Evolutionary conservation across 2,113 vertebrate genomes (phyloP).

Genomic region (Cyanoramphus novaezelandiae): DNA sequence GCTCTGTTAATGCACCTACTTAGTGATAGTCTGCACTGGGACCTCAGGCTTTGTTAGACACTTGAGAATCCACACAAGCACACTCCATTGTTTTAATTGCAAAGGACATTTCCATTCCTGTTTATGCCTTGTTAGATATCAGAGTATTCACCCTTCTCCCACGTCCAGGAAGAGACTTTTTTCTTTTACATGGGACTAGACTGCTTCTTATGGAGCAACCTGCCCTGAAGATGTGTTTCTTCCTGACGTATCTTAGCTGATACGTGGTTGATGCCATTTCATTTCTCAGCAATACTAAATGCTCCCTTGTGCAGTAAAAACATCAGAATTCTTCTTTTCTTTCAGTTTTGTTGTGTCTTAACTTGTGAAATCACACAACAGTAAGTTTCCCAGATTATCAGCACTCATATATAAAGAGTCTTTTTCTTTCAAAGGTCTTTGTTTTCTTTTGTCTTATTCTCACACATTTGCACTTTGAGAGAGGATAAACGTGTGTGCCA

Average conservation of each 20-base stretch:
- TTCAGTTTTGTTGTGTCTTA: neutral
- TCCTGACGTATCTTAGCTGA: neutral
- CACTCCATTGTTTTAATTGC: neutral
- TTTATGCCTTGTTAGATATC: neutral
- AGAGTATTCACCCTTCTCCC: neutral
- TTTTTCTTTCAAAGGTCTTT: neutral
- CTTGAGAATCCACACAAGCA: neutral
- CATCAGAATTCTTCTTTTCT: rapidly evolving
- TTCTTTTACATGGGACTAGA: neutral
- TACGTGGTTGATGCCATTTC: neutral
- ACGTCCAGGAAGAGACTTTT: neutral
- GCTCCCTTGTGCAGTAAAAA: neutral
- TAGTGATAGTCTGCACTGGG: neutral
- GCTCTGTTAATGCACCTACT: neutral
- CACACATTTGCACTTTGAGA: neutral
- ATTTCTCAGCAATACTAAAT: neutral
- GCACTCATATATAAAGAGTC: rapidly evolving
- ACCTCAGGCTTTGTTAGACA: neutral
- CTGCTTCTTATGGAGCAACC: neutral
- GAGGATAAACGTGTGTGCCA: neutral
- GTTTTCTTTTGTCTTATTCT: neutral
- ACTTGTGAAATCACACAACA: neutral
- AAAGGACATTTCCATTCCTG: neutral
- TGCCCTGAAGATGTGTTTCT: neutral
- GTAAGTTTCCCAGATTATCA: neutral